Percentiles rank a stretch among this genome's conserved stretches.
Evolutionary conservation across 1,140 invertebrate species (phyloP).

Genomic region (Musca vetustissima): DNA sequence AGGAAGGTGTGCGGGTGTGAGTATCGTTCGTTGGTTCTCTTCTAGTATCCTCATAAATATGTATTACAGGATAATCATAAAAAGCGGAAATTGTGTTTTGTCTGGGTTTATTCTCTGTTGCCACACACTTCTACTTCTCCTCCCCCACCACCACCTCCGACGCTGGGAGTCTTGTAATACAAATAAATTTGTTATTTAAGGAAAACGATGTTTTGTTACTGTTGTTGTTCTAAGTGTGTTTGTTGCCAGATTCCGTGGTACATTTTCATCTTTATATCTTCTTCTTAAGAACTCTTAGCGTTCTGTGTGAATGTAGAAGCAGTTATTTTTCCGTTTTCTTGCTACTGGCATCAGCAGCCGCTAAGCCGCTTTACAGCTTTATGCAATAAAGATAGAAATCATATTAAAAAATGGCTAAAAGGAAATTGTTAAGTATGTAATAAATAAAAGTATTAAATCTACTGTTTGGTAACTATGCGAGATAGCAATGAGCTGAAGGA

Average conservation of each 20-base stretch:
- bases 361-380: conserved; percentile 17
- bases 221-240: not conserved
- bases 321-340: no score
- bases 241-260: not conserved
- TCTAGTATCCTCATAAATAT: conserved; percentile 15
- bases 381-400: conserved; percentile 20
- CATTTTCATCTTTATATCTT: conserved; percentile 1
- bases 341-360: no score
- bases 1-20: no score
- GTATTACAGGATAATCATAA: conserved; percentile 27
- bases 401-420: conserved; percentile 22
- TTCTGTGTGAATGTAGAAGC: no score
- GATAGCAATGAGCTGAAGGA: no score
- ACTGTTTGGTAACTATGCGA: not conserved
- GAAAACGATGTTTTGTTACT: not conserved
- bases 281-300: not conserved
- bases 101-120: conserved; percentile 12
- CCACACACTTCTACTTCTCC: not conserved
- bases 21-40: not conserved
- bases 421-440: conserved; percentile 23
- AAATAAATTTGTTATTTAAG: conserved; percentile 17
- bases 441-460: conserved; percentile 16
- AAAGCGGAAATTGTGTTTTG: conserved; percentile 25
- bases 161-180: not conserved
- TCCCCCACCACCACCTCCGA: no score